These are phyloP conservation scores for Aspidiotus rigidus DNA, from an alignment of 2,888 invertebrate species.

Conservation along the genomic window DNA sequence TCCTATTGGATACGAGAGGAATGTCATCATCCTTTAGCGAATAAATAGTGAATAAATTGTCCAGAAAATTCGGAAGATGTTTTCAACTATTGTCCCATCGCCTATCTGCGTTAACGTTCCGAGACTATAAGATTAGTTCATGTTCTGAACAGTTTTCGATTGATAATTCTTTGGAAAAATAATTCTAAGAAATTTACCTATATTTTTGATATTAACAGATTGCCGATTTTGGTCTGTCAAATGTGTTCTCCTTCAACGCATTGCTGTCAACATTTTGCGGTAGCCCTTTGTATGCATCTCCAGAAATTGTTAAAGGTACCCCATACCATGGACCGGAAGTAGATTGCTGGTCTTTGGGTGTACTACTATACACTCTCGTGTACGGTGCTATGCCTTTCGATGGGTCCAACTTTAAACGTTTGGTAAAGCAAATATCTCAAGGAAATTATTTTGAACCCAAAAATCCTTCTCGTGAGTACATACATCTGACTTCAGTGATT, in stretches of 20 bases:
- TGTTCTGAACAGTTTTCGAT: no score
- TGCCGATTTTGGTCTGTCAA: slow-evolving; percentile 96
- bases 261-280: slow-evolving; percentile 89
- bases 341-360: slow-evolving; percentile 68
- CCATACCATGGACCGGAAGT: slow-evolving; percentile 97
- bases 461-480: slow-evolving; percentile 56
- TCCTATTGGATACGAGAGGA: no score
- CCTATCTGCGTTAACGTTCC: no score
- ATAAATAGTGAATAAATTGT: no score
- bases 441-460: slow-evolving; percentile 97
- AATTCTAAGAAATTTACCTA: not conserved
- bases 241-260: slow-evolving; percentile 84
- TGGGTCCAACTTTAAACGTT: slow-evolving; percentile 92
- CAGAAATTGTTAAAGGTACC: slow-evolving; percentile 93
- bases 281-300: slow-evolving; percentile 91
- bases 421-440: slow-evolving; percentile 60
- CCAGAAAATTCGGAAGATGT: no score
- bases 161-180: not conserved
- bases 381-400: slow-evolving; percentile 99
- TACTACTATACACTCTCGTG: slow-evolving; percentile 91
- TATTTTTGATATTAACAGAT: slow-evolving; percentile 53
- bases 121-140: no score
- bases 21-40: no score
- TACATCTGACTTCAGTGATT: not conserved
- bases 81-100: no score